Base-by-base conservation (phyloP, 1,140 invertebrate genomes). In the Probaryconus sp. region DNA sequence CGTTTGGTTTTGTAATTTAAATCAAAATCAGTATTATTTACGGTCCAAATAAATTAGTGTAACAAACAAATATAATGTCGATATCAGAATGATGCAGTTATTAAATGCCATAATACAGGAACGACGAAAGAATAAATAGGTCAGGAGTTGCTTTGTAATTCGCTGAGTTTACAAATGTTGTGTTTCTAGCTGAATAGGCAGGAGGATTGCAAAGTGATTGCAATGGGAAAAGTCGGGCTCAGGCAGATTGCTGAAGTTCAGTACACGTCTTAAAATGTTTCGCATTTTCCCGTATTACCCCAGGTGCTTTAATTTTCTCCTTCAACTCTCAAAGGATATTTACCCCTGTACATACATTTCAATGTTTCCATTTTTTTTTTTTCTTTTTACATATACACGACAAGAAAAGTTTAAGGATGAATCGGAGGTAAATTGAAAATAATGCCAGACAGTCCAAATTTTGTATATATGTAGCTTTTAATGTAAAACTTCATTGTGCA, bases 201-300 rank as follows among this genome's bases (percentile, higher is more conserved):
- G 18, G 26, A 48, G 30, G 33, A 48, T 48, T 48, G 10, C 28
- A 31, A 48, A 48, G 30, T 48, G 45, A 48, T 48, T 48, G 45
- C 45, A 33, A 33, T 48, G 43, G 43, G 43, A 47, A 47, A 30
- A 31, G 43, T 47, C 14, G n/a, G 43, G 31, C 43, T 47, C 16
- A 14, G 42, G 10, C 45, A 48, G 31, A 51, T 51, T 51, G 47
- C 47, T 37, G 17, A 51, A 51, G 47, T 51, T 51, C 47, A 35
- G 31, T 35, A 14, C 18, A 35, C 31, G 13, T 51, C 47, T 51
- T 51, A 51, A 51, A 51, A 51, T 37, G 10, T 21, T 24, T 7
- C 21, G 21, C 7, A 24, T 24, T 24, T 24, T 24, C 3, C 21
- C 7, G 7, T 31, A 31, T 31, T 31, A 31, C n/a, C 30, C 3